Base-by-base conservation (phyloP, 2,113 vertebrate genomes). In the Porphyrio hochstetteri region DNA sequence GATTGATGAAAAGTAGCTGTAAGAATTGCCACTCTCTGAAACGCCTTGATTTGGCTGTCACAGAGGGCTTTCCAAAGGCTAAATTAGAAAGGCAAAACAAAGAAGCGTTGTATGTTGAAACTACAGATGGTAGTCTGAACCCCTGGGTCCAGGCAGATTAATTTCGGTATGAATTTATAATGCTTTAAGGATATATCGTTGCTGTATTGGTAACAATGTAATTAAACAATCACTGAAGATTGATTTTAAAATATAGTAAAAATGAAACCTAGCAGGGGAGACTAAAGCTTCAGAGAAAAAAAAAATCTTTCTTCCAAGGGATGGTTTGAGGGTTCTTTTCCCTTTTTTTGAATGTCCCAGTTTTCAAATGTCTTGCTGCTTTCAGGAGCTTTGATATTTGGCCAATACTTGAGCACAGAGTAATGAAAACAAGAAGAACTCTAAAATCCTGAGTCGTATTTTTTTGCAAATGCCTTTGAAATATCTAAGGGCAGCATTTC, bases 341-440 rank as follows among this genome's bases (percentile, higher is more conserved):
- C 33, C 5, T 15, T 75, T 71, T 71, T 77, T 81, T 83, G 46
- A 72, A 85, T 93, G 78, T 70, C 63, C 36, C 55, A 92, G 40
- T 80, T 96, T 48, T 48, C 48, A 21, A 48, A 48, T 48, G 88
- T 84, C 74, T 94, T 87, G 50, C 79, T 95, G 59, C 42, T 78
- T 89, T 60, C 24, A 52, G 91, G 42, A 95, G 57, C 71, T 64
- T 63, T 95, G 87, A 92, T 60, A 79, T 27, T 80, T 64, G 23
- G 61, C 91, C 92, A 86, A 46, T 64, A 52, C 46, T 95, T 87
- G 35, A 93, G 68, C 15, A 14, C 20, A 68, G 64, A 91, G 38
- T 91, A 95, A 96, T 86, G 80, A 97, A 92, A 95, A 94, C 92
- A 96, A 96, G 94, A 83, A 68, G 4, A 68, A 56, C 72, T 81